Evolutionary conservation across 2,113 vertebrate genomes (phyloP).

Genomic region (Ictalurus furcatus): DNA sequence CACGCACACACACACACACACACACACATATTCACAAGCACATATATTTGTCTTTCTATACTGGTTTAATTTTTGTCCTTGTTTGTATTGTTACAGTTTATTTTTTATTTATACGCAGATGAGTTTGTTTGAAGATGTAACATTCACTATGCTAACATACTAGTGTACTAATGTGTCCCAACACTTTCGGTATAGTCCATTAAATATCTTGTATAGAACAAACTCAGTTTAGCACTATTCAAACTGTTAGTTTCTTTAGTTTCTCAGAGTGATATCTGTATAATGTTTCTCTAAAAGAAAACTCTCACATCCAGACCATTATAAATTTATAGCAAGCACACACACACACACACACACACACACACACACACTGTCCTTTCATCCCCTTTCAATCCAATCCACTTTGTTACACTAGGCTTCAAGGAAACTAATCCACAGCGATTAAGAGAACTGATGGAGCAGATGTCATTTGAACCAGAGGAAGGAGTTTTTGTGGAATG

Average conservation of each 20-base stretch:
- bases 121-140: not conserved
- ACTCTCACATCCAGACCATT: not conserved
- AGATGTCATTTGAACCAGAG: slow-evolving; percentile 27
- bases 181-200: not conserved
- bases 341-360: not conserved
- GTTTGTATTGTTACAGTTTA: not conserved
- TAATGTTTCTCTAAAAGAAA: not conserved
- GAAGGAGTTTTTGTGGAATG: slow-evolving; percentile 1
- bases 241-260: not conserved
- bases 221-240: not conserved
- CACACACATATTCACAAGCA: not conserved
- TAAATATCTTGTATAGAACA: not conserved
- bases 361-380: not conserved
- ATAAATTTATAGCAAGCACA: not conserved
- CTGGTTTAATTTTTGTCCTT: not conserved
- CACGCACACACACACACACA: not conserved
- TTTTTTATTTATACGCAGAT: not conserved
- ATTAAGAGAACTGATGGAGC: slow-evolving; percentile 32
- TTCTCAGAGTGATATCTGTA: not conserved
- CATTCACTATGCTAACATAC: not conserved
- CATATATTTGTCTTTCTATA: not conserved
- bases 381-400: slow-evolving; percentile 25
- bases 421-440: slow-evolving; percentile 1
- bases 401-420: slow-evolving; percentile 16
- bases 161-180: not conserved